phyloP scores from a whole-genome alignment of 2,888 invertebrate species.

The Ormyrus labotus region DNA sequence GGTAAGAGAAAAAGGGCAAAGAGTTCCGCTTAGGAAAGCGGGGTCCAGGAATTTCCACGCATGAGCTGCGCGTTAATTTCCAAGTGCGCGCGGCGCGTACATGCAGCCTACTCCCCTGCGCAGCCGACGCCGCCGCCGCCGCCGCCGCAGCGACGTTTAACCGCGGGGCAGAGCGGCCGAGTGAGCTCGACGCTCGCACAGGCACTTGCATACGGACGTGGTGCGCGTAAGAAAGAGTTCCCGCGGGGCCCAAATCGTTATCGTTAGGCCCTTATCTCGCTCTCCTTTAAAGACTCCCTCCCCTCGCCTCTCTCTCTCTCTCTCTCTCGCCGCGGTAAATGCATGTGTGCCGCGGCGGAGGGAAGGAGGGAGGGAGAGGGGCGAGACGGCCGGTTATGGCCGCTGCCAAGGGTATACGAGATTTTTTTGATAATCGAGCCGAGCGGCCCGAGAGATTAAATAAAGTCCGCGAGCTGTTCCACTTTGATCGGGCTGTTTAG shows the following conservation, averaged over 20 bases:
- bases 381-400: neutral
- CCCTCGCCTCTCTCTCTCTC: conserved; percentile 20
- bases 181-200: conserved; percentile 8
- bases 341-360: neutral
- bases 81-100: too few species aligned
- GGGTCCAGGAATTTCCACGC: conserved; percentile 37
- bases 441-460: too few species aligned
- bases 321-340: neutral
- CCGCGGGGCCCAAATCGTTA: conserved; percentile 74
- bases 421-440: too few species aligned
- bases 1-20: too few species aligned
- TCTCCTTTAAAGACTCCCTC: conserved; percentile 66
- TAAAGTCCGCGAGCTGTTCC: too few species aligned
- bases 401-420: too few species aligned
- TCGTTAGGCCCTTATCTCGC: conserved; percentile 73
- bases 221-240: conserved; percentile 69
- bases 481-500: too few species aligned
- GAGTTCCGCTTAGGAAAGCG: too few species aligned
- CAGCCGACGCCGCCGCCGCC: too few species aligned
- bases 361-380: neutral
- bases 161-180: neutral
- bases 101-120: too few species aligned
- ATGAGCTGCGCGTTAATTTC: conserved; percentile 18
- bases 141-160: too few species aligned
- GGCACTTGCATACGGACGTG: conserved; percentile 53